phyloP scores from a whole-genome alignment of 2,113 vertebrate genomes.

The Cebus imitator region DNA sequence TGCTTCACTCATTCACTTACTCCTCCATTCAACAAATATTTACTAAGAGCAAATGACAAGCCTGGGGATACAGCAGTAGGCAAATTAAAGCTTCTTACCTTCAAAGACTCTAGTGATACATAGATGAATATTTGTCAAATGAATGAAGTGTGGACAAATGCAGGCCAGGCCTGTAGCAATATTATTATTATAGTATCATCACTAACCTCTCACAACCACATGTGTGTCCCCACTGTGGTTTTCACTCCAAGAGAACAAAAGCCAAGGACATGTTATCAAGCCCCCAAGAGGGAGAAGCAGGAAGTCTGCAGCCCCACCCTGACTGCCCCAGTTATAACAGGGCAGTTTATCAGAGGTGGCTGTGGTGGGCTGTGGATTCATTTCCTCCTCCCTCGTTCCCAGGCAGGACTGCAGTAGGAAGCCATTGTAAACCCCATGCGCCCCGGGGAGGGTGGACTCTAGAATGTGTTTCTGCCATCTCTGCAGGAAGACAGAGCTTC shows the following conservation, averaged over 20 bases:
- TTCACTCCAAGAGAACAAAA: not conserved
- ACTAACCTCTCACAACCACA: not conserved
- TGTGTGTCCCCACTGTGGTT: not conserved
- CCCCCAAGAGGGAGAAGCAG: not conserved
- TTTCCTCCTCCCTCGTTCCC: not conserved
- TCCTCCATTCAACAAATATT: not conserved
- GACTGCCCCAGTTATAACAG: fast-evolving
- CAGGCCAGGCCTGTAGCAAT: no score
- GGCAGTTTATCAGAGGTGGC: not conserved
- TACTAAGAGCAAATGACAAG: not conserved
- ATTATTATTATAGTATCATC: not conserved
- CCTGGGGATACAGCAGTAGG: not conserved
- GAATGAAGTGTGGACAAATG: not conserved
- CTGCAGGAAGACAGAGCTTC: not conserved
- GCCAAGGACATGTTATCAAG: not conserved
- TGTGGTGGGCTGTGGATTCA: fast-evolving
- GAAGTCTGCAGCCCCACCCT: not conserved
- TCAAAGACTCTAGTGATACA: not conserved
- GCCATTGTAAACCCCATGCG: not conserved
- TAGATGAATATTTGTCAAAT: not conserved
- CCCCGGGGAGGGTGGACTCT: not conserved
- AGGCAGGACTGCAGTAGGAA: not conserved
- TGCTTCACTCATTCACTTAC: not conserved
- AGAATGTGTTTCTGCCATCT: not conserved
- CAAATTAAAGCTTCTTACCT: not conserved